phyloP scores from a whole-genome alignment of 2,797 vertebrate genomes.

The Podarcis siculus region DNA sequence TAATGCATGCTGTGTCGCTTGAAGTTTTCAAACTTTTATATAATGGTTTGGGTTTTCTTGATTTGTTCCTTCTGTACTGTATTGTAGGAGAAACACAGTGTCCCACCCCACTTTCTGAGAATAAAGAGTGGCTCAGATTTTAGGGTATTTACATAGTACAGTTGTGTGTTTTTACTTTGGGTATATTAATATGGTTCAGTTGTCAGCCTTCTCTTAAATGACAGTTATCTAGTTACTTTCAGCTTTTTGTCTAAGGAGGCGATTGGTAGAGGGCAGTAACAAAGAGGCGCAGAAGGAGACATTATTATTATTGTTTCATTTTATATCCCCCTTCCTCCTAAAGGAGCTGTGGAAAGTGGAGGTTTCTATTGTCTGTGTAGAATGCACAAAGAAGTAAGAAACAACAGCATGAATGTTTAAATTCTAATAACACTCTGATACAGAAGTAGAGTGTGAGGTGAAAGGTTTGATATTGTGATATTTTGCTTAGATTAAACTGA shows the following conservation, averaged over 20 bases:
- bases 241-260: neutral
- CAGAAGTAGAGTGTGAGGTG: neutral
- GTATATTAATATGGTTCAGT: neutral
- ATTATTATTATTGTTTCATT: no score
- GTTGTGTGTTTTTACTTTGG: neutral
- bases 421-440: neutral
- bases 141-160: neutral
- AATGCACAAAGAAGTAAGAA: neutral
- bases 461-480: neutral
- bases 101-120: neutral
- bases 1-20: neutral
- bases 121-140: neutral
- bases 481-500: neutral
- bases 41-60: neutral
- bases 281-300: neutral
- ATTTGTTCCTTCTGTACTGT: neutral
- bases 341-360: neutral
- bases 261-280: neutral
- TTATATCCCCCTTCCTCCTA: no score
- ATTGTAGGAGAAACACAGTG: neutral
- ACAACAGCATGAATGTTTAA: neutral
- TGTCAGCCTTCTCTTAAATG: neutral
- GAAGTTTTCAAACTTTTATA: neutral
- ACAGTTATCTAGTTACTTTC: neutral
- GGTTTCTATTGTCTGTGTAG: neutral